These are phyloP conservation scores for Psammodynastes pulverulentus DNA, from an alignment of 2,113 vertebrate species.

Conservation along the genomic window DNA sequence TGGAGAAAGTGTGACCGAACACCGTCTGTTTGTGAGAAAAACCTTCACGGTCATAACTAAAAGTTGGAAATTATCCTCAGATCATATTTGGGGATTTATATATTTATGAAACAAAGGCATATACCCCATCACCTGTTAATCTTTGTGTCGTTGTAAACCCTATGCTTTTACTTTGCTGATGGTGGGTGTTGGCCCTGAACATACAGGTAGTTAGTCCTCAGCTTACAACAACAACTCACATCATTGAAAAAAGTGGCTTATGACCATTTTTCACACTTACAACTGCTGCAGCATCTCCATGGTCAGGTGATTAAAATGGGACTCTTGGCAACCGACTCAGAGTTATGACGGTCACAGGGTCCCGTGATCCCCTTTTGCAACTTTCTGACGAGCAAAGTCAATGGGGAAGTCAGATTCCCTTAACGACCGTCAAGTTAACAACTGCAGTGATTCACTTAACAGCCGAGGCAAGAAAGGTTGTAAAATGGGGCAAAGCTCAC, in stretches of 20 bases:
- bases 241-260: neutral
- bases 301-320: neutral
- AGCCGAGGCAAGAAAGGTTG: neutral
- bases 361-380: neutral
- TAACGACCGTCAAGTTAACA: neutral
- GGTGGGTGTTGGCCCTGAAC: neutral
- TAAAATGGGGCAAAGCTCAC: neutral
- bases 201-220: neutral
- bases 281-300: neutral
- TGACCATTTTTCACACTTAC: neutral
- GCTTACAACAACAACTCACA: neutral
- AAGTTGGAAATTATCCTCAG: neutral
- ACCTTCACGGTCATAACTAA: neutral
- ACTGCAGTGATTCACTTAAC: neutral
- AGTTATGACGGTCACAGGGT: neutral
- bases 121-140: neutral
- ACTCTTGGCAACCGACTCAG: neutral
- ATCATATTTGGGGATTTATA: neutral
- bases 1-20: neutral
- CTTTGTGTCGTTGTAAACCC: neutral
- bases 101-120: neutral
- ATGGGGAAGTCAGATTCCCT: neutral
- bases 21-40: neutral
- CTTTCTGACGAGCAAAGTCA: neutral
- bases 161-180: neutral